Conservation (phyloP, 2,113 vertebrate genomes). For the Rhagologus leucostigma region DNA sequence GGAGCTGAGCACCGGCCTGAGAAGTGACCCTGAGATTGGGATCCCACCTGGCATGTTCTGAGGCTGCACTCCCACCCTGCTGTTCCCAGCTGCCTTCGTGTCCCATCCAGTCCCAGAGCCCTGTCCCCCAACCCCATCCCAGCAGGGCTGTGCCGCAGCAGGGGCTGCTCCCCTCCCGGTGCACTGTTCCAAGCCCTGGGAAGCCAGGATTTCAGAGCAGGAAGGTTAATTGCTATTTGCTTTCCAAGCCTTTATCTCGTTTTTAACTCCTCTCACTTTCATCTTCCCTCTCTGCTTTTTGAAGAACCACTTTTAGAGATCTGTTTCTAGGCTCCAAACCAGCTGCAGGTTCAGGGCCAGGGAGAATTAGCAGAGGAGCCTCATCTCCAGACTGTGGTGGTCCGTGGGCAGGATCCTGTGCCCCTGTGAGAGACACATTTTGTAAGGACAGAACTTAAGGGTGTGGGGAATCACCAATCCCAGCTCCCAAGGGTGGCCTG, state of each 20-base stretch:
- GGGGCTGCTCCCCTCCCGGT: neutral
- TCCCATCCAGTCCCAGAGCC: neutral
- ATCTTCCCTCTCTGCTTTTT: neutral
- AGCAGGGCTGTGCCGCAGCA: neutral
- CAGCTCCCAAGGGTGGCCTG: neutral
- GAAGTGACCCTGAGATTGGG: neutral
- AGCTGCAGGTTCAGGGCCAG: neutral
- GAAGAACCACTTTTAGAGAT: neutral
- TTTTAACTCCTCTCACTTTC: neutral
- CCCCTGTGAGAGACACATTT: neutral
- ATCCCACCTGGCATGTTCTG: neutral
- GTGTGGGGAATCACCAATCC: neutral
- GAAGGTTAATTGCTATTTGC: constrained; percentile 24
- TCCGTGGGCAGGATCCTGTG: neutral
- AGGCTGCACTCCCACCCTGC: neutral
- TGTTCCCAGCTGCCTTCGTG: neutral
- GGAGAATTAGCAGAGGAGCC: neutral
- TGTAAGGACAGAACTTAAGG: fast-evolving
- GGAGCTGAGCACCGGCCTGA: neutral
- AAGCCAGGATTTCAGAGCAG: neutral
- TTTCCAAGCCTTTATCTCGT: neutral
- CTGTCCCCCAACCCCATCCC: neutral
- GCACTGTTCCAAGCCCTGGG: neutral
- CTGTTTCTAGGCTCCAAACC: neutral
- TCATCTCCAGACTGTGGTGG: fast-evolving